A percentile compares a stretch with the other conserved stretches of the same genome.
phyloP scores from a whole-genome alignment of 1,140 invertebrate species.

The Drosophila mojavensis region DNA sequence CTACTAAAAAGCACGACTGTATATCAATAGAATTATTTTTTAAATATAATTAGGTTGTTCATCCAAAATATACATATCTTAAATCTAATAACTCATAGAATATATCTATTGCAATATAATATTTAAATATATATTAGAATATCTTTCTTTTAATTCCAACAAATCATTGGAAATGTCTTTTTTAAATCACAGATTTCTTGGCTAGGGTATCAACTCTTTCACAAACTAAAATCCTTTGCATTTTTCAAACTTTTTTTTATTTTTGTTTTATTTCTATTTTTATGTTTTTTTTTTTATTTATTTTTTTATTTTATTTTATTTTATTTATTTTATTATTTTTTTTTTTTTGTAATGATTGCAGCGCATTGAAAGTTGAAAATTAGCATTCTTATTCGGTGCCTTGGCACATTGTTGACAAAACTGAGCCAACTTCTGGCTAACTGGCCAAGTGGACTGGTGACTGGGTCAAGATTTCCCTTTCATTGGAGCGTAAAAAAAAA shows the following conservation, averaged over 20 bases:
- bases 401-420: constrained; percentile 24
- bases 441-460: not conserved
- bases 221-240: not conserved
- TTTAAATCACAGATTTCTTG: not conserved
- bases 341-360: constrained; percentile 47
- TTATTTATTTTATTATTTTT: no score
- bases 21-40: no score
- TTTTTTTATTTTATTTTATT: not conserved
- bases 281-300: not conserved
- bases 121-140: no score
- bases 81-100: no score
- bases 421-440: not conserved
- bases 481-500: constrained; percentile 21
- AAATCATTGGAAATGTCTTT: no score
- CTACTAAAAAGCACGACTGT: no score
- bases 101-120: no score
- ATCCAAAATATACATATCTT: no score
- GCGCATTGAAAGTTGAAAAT: constrained; percentile 65
- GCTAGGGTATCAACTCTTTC: constrained; percentile 18
- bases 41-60: no score
- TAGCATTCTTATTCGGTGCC: constrained; percentile 49
- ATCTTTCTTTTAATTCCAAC: no score
- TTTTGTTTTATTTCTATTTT: not conserved
- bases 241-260: not conserved
- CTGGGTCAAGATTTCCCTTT: constrained; percentile 52